Percentiles rank a stretch among this genome's conserved stretches.
Evolutionary conservation across 1,140 invertebrate species (phyloP).

Genomic region (Aphelinus atriplicis): DNA sequence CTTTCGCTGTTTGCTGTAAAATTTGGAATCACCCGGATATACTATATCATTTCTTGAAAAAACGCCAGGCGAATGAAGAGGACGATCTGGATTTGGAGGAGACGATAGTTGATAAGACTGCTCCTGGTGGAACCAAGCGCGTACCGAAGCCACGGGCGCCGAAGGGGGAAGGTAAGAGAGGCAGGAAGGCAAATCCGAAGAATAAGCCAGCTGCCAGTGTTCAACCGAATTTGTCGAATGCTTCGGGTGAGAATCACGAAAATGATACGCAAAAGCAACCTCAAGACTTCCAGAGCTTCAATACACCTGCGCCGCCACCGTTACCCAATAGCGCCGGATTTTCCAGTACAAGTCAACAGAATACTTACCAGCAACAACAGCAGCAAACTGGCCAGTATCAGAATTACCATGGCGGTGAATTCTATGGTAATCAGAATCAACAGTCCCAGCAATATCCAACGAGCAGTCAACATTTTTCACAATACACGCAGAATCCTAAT

Average conservation of each 20-base stretch:
- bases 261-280: slow-evolving; percentile 25
- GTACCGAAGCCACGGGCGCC: slow-evolving; percentile 55
- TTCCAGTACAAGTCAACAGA: slow-evolving; percentile 38
- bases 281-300: slow-evolving; percentile 6
- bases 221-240: slow-evolving; percentile 69
- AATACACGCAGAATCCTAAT: slow-evolving; percentile 52
- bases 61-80: slow-evolving; percentile 81
- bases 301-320: slow-evolving; percentile 2
- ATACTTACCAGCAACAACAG: slow-evolving; percentile 38
- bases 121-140: slow-evolving; percentile 53
- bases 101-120: slow-evolving; percentile 60
- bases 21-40: slow-evolving; percentile 99
- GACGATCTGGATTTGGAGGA: slow-evolving; percentile 92
- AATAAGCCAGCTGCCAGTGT: slow-evolving; percentile 76
- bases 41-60: slow-evolving; percentile 89
- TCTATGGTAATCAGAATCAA: slow-evolving; percentile 53
- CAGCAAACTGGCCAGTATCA: slow-evolving; percentile 27
- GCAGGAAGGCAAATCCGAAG: slow-evolving; percentile 56
- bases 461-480: slow-evolving; percentile 55
- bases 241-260: slow-evolving; percentile 48
- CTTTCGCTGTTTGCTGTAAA: slow-evolving; percentile 98
- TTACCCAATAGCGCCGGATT: not conserved
- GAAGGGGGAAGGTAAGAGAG: slow-evolving; percentile 61
- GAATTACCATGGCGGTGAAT: slow-evolving; percentile 50
- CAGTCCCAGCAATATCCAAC: slow-evolving; percentile 47